phyloP scores from a whole-genome alignment of 2,888 invertebrate species.

The Blastobasis lacticolella region DNA sequence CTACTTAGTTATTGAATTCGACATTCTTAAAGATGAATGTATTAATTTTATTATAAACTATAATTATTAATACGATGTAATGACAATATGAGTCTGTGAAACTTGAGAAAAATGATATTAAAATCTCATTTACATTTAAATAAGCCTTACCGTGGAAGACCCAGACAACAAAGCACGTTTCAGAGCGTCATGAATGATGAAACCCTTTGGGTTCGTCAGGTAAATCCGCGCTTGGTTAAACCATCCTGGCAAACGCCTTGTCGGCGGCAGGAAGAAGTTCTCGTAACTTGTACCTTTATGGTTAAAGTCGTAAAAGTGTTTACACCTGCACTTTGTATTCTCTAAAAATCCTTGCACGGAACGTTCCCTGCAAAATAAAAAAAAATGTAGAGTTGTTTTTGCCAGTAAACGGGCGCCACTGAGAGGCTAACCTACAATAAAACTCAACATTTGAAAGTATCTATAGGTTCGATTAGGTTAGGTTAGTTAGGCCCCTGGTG shows the following conservation, averaged over 20 bases:
- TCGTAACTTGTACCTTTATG: neutral
- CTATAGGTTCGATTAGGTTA: too few relatives aligned
- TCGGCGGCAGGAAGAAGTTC: neutral
- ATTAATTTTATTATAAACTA: neutral
- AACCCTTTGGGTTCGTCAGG: neutral
- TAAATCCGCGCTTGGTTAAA: neutral
- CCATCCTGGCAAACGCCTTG: neutral
- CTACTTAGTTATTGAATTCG: too few relatives aligned
- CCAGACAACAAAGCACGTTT: neutral
- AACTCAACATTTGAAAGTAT: too few relatives aligned
- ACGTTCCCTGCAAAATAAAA: neutral
- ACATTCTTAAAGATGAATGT: too few relatives aligned
- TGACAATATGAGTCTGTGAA: too few relatives aligned
- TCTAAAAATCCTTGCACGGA: neutral
- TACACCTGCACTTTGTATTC: neutral
- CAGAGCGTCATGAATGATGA: neutral
- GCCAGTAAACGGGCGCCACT: too few relatives aligned
- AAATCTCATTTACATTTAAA: too few relatives aligned
- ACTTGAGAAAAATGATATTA: too few relatives aligned
- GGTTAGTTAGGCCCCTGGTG: too few relatives aligned
- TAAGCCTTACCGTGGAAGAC: neutral
- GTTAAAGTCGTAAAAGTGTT: neutral
- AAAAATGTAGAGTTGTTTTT: too few relatives aligned
- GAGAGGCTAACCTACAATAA: too few relatives aligned
- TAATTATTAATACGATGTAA: too few relatives aligned